Evolutionary conservation across 2,113 vertebrate genomes (phyloP).

Genomic region (Lichenostomus cassidix): DNA sequence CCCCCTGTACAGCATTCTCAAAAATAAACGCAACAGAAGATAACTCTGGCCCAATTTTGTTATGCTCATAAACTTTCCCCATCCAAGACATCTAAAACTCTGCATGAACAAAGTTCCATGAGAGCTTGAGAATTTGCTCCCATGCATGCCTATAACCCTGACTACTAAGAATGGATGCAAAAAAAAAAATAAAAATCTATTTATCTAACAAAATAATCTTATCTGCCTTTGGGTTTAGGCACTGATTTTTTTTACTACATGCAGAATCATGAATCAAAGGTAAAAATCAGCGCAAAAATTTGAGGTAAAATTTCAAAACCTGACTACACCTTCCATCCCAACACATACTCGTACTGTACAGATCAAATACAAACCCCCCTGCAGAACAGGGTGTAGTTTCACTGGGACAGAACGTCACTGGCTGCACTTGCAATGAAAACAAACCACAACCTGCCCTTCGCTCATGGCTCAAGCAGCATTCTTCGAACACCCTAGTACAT

Average conservation of each 20-base stretch:
- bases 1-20: not conserved
- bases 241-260: not conserved
- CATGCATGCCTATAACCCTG: not conserved
- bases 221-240: not conserved
- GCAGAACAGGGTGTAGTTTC: not conserved
- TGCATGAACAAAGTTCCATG: not conserved
- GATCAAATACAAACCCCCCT: not conserved
- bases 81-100: not conserved
- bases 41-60: not conserved
- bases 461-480: not conserved
- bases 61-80: not conserved
- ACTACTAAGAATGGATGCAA: not conserved
- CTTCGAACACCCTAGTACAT: not conserved
- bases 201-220: too few species aligned
- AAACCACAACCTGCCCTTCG: not conserved
- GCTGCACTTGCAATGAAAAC: not conserved
- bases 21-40: not conserved
- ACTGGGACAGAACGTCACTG: not conserved
- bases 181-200: not conserved
- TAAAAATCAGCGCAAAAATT: not conserved
- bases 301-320: not conserved
- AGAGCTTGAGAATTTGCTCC: not conserved
- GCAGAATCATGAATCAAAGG: fast-evolving
- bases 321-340: not conserved
- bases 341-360: not conserved